Percentiles rank a stretch among this genome's conserved stretches.
These are phyloP conservation scores for Colletes latitarsis DNA, from an alignment of 1,140 invertebrate species.

Conservation along the genomic window DNA sequence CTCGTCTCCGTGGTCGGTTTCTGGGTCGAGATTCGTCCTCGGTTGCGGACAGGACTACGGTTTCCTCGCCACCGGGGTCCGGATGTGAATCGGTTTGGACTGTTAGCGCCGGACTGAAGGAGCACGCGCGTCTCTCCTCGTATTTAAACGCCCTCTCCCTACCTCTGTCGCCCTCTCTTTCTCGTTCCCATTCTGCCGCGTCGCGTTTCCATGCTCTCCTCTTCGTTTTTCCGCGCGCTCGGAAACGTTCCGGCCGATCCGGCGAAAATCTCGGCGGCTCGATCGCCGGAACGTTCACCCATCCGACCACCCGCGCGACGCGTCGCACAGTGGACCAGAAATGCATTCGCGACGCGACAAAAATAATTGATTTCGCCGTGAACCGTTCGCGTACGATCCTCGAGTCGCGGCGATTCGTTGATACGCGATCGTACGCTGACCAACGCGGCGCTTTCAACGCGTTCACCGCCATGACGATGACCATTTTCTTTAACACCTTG, in stretches of 20 bases:
- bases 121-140: conserved; percentile 77
- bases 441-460: too few relatives aligned
- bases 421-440: too few relatives aligned
- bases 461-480: too few relatives aligned
- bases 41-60: background rate
- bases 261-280: conserved; percentile 4
- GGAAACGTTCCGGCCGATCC: conserved; percentile 13
- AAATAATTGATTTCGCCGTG: too few relatives aligned
- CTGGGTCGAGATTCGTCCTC: background rate
- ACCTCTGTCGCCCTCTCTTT: conserved; percentile 49
- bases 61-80: conserved; percentile 35
- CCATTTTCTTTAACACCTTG: too few relatives aligned
- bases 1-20: background rate
- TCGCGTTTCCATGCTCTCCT: conserved; percentile 36
- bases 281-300: background rate
- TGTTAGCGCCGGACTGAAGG: conserved; percentile 78
- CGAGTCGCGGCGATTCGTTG: too few relatives aligned
- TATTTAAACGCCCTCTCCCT: conserved; percentile 78
- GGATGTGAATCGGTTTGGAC: conserved; percentile 75
- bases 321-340: too few relatives aligned
- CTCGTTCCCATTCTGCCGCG: conserved; percentile 40
- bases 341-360: background rate
- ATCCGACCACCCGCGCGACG: too few relatives aligned
- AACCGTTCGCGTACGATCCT: too few relatives aligned
- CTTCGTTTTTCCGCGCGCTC: conserved; percentile 31